phyloP scores from a whole-genome alignment of 2,113 vertebrate species.

The Zingel zingel region DNA sequence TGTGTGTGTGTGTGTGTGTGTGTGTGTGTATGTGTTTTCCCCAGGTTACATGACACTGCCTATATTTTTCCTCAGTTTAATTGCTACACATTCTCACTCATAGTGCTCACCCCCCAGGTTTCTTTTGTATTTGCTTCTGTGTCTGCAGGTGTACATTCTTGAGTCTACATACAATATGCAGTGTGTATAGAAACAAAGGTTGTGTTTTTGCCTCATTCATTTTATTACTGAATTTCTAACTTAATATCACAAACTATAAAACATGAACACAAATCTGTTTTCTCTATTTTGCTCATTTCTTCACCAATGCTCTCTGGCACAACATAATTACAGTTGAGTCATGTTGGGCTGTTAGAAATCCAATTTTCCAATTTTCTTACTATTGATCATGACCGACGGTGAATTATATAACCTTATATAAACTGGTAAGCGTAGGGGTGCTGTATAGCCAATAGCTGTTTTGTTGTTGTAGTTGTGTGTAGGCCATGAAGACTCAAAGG shows the following conservation, averaged over 20 bases:
- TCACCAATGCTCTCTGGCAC: slow-evolving; percentile 8
- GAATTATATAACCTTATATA: neutral
- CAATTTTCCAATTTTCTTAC: neutral
- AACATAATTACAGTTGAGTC: neutral
- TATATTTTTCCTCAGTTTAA: slow-evolving; percentile 62
- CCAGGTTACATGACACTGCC: slow-evolving; percentile 56
- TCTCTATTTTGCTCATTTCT: slow-evolving; percentile 8
- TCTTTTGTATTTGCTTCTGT: slow-evolving; percentile 26
- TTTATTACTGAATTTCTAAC: neutral
- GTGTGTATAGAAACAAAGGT: neutral
- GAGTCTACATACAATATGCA: neutral
- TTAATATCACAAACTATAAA: neutral
- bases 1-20: slow-evolving; percentile 22
- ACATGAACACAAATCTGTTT: neutral
- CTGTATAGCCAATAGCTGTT: neutral
- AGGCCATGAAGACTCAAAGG: neutral
- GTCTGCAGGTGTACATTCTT: neutral
- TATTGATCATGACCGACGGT: neutral
- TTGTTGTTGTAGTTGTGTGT: slow-evolving; percentile 14
- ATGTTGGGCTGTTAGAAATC: slow-evolving; percentile 4
- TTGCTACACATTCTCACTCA: neutral
- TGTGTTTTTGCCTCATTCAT: neutral
- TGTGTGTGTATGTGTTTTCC: slow-evolving; percentile 35
- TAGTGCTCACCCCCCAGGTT: slow-evolving; percentile 34
- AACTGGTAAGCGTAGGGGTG: neutral